Conservation (phyloP, 2,888 invertebrate species). For the Chymomyza procnemis region DNA sequence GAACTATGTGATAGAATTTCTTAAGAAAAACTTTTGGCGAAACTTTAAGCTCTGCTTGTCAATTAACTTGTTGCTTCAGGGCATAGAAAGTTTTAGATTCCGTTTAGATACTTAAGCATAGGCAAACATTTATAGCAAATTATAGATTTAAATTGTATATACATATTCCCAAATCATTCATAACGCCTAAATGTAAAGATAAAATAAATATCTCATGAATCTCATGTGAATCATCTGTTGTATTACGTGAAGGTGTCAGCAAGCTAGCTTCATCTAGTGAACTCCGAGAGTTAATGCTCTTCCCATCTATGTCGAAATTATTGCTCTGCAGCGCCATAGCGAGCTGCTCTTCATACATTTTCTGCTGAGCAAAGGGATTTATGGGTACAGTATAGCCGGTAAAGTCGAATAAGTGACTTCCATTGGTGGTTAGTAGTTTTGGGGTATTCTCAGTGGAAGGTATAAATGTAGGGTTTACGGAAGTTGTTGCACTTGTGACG, state of each 20-base stretch:
- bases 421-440: conserved; percentile 72
- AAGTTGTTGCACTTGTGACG: conserved; percentile 64
- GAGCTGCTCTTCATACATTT: conserved; percentile 49
- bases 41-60: too few species aligned
- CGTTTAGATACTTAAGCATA: too few species aligned
- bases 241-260: conserved; percentile 54
- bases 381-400: conserved; percentile 62
- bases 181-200: too few species aligned
- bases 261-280: conserved; percentile 38
- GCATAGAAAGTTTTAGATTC: too few species aligned
- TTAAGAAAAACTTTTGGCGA: too few species aligned
- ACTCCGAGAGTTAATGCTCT: conserved; percentile 48
- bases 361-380: conserved; percentile 76
- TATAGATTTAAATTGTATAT: too few species aligned
- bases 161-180: too few species aligned
- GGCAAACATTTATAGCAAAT: too few species aligned
- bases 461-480: conserved; percentile 78
- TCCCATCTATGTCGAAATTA: conserved; percentile 74
- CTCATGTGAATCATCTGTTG: conserved; percentile 81
- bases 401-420: conserved; percentile 75
- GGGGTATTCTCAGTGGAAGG: conserved; percentile 78
- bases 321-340: conserved; percentile 75
- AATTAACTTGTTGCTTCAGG: too few species aligned
- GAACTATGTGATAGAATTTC: too few species aligned
- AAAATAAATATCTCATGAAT: conserved; percentile 92